These are phyloP conservation scores for Mastomys natalensis DNA, from an alignment of 2,113 vertebrate species.

Conservation along the genomic window DNA sequence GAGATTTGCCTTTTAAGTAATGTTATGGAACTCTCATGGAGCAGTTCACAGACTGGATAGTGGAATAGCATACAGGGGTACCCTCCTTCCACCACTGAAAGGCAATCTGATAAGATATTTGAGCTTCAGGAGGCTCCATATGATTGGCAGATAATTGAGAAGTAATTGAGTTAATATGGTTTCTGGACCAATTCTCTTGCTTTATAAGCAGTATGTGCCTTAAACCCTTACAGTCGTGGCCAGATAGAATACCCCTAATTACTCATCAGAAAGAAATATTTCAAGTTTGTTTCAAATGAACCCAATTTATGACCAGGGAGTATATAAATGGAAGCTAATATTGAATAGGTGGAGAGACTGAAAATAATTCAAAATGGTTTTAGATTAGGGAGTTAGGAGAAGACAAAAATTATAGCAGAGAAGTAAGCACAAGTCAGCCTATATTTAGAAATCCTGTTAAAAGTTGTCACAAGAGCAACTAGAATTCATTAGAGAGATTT, in stretches of 20 bases:
- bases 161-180: not conserved
- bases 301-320: not conserved
- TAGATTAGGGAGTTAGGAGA: not conserved
- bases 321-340: not conserved
- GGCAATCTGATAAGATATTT: not conserved
- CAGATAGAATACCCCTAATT: not conserved
- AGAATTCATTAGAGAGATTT: not conserved
- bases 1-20: not conserved
- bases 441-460: not conserved
- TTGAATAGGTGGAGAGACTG: not conserved
- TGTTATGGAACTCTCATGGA: not conserved
- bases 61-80: too few relatives aligned
- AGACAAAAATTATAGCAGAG: not conserved
- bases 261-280: not conserved
- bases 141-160: too few relatives aligned
- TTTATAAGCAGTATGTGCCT: not conserved
- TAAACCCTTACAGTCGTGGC: not conserved
- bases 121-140: too few relatives aligned
- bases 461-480: slow-evolving; percentile 6
- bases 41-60: not conserved
- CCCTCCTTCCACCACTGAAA: not conserved
- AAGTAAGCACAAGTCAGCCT: not conserved
- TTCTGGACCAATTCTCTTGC: not conserved
- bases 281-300: not conserved
- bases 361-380: not conserved